phyloP scores from a whole-genome alignment of 1,140 invertebrate species.

The Lepidostoma basale region DNA sequence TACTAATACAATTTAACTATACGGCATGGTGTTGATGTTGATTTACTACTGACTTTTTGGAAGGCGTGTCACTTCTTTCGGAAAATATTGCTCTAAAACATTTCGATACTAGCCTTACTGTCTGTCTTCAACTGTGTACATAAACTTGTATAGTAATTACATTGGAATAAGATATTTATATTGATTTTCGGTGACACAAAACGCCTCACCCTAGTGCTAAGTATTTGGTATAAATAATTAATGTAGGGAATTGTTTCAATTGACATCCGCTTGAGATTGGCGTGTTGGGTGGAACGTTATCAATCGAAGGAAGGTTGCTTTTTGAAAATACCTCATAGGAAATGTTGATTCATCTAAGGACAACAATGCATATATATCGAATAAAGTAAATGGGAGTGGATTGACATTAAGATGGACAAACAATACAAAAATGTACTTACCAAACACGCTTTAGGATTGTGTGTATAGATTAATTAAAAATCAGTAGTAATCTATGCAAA shows the following conservation, averaged over 20 bases:
- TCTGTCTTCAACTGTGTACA: constrained; percentile 11
- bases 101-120: constrained; percentile 19
- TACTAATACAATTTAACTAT: neutral
- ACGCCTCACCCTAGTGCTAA: no score
- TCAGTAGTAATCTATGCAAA: no score
- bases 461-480: no score
- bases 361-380: neutral
- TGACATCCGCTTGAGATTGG: neutral
- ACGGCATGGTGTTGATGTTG: neutral
- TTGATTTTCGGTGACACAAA: no score
- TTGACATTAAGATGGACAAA: no score
- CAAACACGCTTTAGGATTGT: no score
- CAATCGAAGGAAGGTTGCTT: neutral
- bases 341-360: neutral
- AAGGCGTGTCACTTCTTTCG: neutral
- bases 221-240: neutral
- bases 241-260: neutral
- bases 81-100: neutral
- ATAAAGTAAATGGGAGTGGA: neutral
- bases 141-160: constrained; percentile 19
- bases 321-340: neutral
- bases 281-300: neutral
- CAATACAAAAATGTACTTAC: no score
- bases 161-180: neutral
- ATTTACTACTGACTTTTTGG: neutral